Percentiles rank a stretch among this genome's conserved stretches.
phyloP scores from a whole-genome alignment of 1,140 invertebrate genomes.

The Batillaria attramentaria region DNA sequence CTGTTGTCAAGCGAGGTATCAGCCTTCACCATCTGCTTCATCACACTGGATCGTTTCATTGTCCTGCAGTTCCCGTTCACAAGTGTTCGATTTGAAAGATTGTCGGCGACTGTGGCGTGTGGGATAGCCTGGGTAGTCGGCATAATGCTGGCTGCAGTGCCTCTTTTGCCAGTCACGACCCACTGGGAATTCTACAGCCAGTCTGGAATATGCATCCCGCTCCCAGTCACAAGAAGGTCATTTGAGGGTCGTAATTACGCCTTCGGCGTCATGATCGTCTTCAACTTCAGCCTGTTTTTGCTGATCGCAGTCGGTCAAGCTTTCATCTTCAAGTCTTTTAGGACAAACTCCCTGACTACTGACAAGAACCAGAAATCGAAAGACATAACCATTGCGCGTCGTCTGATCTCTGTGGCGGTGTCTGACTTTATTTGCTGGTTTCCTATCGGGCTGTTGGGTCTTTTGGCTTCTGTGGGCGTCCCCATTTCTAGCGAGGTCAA shows the following conservation, averaged over 20 bases:
- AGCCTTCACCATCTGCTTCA: constrained; percentile 31
- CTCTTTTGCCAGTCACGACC: constrained; percentile 3
- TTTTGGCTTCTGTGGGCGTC: background rate
- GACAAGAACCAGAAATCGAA: background rate
- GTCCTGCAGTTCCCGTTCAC: background rate
- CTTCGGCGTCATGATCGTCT: constrained; percentile 42
- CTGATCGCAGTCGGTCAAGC: constrained; percentile 42
- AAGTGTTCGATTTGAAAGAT: background rate
- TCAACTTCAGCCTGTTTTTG: constrained; percentile 43
- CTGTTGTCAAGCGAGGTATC: constrained; percentile 32
- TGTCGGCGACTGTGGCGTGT: constrained; percentile 14
- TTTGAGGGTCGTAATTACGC: constrained; percentile 42
- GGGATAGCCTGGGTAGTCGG: constrained; percentile 16
- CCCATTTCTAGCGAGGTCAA: constrained; percentile 28
- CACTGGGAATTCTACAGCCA: constrained; percentile 46
- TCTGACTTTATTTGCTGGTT: constrained; percentile 33
- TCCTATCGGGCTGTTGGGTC: constrained; percentile 34
- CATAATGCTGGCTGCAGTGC: constrained; percentile 1
- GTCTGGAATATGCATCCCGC: constrained; percentile 43
- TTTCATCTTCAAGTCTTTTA: background rate
- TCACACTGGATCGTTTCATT: constrained; percentile 43
- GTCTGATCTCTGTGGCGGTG: background rate
- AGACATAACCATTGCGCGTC: constrained; percentile 1
- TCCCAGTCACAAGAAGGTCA: constrained; percentile 38
- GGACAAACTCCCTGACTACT: background rate